Conservation (phyloP, 1,140 invertebrate species). For the Kradibia gibbosae region DNA sequence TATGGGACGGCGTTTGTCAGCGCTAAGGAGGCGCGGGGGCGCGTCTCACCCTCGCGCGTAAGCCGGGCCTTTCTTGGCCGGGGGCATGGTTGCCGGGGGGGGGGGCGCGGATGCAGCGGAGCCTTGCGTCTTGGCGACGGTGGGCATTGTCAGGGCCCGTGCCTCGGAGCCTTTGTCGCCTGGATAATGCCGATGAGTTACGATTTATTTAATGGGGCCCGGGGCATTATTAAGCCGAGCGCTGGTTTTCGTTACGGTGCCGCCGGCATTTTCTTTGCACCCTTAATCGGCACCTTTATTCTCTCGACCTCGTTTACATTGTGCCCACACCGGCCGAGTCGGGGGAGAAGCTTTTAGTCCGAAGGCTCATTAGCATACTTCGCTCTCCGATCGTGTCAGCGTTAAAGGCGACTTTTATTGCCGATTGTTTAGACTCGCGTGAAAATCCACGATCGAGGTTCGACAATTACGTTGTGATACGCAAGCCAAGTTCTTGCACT, state of each 20-base stretch:
- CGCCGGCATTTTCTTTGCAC: not conserved
- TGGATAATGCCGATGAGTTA: slow-evolving; percentile 12
- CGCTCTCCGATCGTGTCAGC: too few relatives aligned
- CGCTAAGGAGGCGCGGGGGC: slow-evolving; percentile 15
- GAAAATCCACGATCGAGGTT: too few relatives aligned
- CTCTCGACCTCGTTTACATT: too few relatives aligned
- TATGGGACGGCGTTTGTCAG: not conserved
- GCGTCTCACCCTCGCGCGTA: slow-evolving; percentile 13
- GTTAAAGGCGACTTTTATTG: too few relatives aligned
- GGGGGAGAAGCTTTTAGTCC: too few relatives aligned
- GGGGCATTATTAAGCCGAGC: not conserved
- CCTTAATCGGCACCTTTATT: not conserved
- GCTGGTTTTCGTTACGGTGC: not conserved
- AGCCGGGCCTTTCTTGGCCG: not conserved
- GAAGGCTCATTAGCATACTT: too few relatives aligned
- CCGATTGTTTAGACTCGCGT: too few relatives aligned
- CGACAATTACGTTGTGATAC: too few relatives aligned
- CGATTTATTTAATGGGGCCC: slow-evolving; percentile 14
- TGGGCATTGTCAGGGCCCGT: not conserved
- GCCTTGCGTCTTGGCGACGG: not conserved
- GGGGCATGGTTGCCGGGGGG: not conserved
- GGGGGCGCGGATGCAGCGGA: not conserved
- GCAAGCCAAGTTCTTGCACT: too few relatives aligned
- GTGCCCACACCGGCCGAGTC: too few relatives aligned
- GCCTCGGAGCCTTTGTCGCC: not conserved